These are phyloP conservation scores for Lepeophtheirus salmonis DNA, from an alignment of 1,140 invertebrate species.

Conservation along the genomic window DNA sequence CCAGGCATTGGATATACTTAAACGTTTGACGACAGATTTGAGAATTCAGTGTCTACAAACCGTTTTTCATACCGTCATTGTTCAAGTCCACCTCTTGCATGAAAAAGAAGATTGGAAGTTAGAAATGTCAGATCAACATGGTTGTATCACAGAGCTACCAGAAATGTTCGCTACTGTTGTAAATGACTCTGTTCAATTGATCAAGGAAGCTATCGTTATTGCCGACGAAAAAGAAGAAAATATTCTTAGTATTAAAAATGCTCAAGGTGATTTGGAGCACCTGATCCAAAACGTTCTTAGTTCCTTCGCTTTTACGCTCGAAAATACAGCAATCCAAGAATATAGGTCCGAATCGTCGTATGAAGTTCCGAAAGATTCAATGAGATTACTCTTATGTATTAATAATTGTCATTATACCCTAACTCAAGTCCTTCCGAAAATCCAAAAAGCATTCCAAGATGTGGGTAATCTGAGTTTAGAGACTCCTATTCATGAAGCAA, in stretches of 20 bases:
- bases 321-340: constrained; percentile 24
- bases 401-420: constrained; percentile 67
- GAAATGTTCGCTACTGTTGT: constrained; percentile 59
- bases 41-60: constrained; percentile 63
- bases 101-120: constrained; percentile 71
- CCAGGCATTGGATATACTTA: constrained; percentile 59
- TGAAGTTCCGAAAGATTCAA: background rate
- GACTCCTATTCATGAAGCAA: constrained; percentile 22
- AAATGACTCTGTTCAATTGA: constrained; percentile 57
- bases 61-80: constrained; percentile 59
- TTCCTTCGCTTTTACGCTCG: constrained; percentile 27
- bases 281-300: constrained; percentile 47
- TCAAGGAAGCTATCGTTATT: constrained; percentile 61
- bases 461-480: constrained; percentile 12
- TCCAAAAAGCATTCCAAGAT: constrained; percentile 14
- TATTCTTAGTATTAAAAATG: constrained; percentile 42
- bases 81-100: constrained; percentile 53
- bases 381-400: constrained; percentile 48
- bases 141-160: constrained; percentile 68
- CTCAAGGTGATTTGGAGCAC: constrained; percentile 42
- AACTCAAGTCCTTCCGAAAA: constrained; percentile 8
- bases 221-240: constrained; percentile 42
- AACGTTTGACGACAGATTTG: constrained; percentile 64
- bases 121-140: constrained; percentile 55
- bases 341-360: background rate